phyloP scores from a whole-genome alignment of 2,113 vertebrate species.

The Galeopterus variegatus region DNA sequence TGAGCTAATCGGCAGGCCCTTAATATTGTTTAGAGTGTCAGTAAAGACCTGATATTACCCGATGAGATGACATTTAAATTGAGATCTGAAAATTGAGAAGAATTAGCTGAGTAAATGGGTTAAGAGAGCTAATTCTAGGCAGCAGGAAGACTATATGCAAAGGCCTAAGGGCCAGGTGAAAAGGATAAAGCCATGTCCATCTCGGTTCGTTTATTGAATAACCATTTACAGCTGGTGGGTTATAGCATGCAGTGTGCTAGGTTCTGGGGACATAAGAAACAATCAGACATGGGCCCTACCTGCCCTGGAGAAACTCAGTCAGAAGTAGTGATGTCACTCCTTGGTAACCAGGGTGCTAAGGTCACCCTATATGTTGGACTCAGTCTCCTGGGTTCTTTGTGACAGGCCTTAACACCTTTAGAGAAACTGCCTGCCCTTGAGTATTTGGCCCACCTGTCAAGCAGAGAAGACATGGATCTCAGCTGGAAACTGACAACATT shows the following conservation, averaged over 20 bases:
- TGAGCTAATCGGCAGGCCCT: neutral
- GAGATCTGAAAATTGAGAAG: slow-evolving; percentile 59
- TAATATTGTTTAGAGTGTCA: slow-evolving; percentile 35
- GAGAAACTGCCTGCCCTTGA: slow-evolving; percentile 71
- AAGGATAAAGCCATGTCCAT: neutral
- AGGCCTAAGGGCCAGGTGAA: neutral
- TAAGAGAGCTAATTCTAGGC: slow-evolving; percentile 45
- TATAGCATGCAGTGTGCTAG: neutral
- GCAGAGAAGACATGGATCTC: slow-evolving; percentile 48
- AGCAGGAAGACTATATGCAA: neutral
- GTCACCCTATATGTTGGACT: slow-evolving; percentile 77
- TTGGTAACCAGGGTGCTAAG: slow-evolving; percentile 70
- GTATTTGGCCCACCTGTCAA: slow-evolving; percentile 57
- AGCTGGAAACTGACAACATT: slow-evolving; percentile 44
- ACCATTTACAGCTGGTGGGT: slow-evolving; percentile 7
- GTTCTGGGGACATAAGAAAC: slow-evolving; percentile 12
- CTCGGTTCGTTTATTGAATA: slow-evolving; percentile 6
- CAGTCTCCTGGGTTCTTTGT: slow-evolving; percentile 63
- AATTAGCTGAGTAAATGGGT: slow-evolving; percentile 33
- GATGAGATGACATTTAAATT: slow-evolving; percentile 39
- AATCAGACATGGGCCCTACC: slow-evolving; percentile 30
- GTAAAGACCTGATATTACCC: slow-evolving; percentile 42
- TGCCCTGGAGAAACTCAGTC: slow-evolving; percentile 40
- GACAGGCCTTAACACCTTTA: slow-evolving; percentile 78
- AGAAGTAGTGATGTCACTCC: slow-evolving; percentile 51